Conservation (phyloP, 2,797 vertebrate genomes). For the Anas bernieri region DNA sequence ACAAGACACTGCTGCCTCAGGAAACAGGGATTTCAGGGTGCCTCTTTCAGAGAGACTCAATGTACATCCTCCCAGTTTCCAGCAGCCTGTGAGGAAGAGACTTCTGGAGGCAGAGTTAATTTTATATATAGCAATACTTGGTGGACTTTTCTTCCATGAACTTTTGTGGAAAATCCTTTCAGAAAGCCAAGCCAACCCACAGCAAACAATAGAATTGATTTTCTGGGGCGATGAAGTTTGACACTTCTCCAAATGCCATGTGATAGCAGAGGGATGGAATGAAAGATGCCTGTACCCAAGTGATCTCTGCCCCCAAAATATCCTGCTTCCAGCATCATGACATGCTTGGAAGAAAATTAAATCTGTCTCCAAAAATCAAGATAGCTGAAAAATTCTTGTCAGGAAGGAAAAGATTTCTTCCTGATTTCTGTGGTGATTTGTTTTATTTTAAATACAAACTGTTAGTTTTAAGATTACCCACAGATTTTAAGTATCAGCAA, state of each 20-base stretch:
- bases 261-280: neutral
- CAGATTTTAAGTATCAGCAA: neutral
- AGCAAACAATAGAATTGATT: neutral
- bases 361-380: neutral
- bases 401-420: neutral
- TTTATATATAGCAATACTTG: neutral
- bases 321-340: neutral
- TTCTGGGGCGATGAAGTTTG: neutral
- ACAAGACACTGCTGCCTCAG: accelerated
- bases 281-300: neutral
- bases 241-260: neutral
- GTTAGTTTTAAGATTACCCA: neutral
- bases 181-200: neutral
- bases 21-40: accelerated
- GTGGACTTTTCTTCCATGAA: neutral
- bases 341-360: neutral
- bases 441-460: neutral
- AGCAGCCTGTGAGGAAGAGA: neutral
- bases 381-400: neutral
- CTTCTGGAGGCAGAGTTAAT: neutral
- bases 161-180: neutral
- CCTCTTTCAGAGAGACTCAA: neutral
- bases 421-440: neutral
- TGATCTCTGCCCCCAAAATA: neutral
- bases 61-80: neutral